Evolutionary conservation across 2,888 invertebrate species (phyloP), one percentile per base, ranked within the genome.

Genomic region (Mechanitis mazaeus): DNA sequence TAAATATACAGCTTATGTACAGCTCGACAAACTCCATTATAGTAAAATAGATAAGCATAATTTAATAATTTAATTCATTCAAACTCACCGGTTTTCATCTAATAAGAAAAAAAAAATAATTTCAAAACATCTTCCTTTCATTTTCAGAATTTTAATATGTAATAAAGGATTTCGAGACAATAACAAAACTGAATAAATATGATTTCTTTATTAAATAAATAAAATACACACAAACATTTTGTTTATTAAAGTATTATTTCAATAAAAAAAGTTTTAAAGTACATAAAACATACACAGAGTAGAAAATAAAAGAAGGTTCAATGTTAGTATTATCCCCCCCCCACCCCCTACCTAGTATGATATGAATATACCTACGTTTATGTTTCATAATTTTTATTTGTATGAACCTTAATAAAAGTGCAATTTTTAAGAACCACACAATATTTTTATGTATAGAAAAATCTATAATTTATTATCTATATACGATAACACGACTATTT

Each of bases 201-300:
- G 28, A 50, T 50, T 31, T 50, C 50, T 50, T 50, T 50, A 50
- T 50, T 50, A 31, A 50, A 50, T 50, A 31, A n/a, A 50, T 31
- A 50, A 50, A 50, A 50, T 11, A 50, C 3, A 47, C 50, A 50
- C 50, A 50, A 12, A 50, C 50, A 50, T 3, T 11, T 50, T 50
- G 6, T 20, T 50, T 50, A 2, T 46, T 50, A 0, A 28, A 50
- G 31, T 33, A 35, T 11, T 45, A 35, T 59, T 59, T 59, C 45
- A 53, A 33, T 59, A 33, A 35, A 35, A 58, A 53, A 28, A 58
- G 53, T 42, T 53, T 42, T 33, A 46, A 31, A 50, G 9, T 42
- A 35, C 35, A 35, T 47, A 50, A 50, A 50, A 50, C 9, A 50
- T 31, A 50, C 50, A 50, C 31, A 50, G 50, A 50, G 28, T 6